Base-by-base conservation (phyloP, 2,797 vertebrate species). In the Brachymystax lenok region DNA sequence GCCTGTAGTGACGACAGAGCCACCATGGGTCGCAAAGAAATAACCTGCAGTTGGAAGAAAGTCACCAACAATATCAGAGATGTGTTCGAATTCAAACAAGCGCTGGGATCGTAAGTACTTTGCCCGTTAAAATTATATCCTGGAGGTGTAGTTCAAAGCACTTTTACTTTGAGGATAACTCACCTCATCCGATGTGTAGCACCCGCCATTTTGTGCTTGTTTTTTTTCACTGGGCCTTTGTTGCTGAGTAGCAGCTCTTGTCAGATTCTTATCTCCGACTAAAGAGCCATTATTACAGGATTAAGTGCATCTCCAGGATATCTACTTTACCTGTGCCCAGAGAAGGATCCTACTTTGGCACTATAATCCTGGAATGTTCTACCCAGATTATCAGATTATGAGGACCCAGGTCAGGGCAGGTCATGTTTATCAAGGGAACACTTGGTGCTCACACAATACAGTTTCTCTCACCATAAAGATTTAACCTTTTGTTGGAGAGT, bases 41-140 rank as follows among this genome's bases (percentile, higher is more conserved):
- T 96, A 21, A 92, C 93, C 78, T 93, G 93, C 83, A 94, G 93
- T 87, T 98, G 97, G 97, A 98, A 97, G 93, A 99, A 98, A 74
- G 96, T 89, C 85, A 96, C 92, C 0, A 95, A 74, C 87, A 97
- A 98, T 88, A 99, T 99, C 85, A 95, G 95, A 7, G 96, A 98
- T 24, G 94, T 96, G 0, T 98, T 98, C 83, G 94, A 96, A 74
- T 98, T 99, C 91, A 95, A 96, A 89, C 96, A 96, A 74, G 95
- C 95, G 19, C 95, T 99, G 84, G 97, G 97, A 71, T 96, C 96
- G 97, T 99, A 90, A 98, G 97, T 97, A 84, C 35, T 50, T 74
- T 63, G 59, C 10, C 10, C n/a, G 52, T 73, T 10, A 3, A 72
- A 10, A 63, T 63, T 24, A 63, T 1, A 3, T 1, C 21, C 17